These are phyloP conservation scores for Pterocles orientalis DNA, from an alignment of 2,113 vertebrate genomes.

Conservation along the genomic window DNA sequence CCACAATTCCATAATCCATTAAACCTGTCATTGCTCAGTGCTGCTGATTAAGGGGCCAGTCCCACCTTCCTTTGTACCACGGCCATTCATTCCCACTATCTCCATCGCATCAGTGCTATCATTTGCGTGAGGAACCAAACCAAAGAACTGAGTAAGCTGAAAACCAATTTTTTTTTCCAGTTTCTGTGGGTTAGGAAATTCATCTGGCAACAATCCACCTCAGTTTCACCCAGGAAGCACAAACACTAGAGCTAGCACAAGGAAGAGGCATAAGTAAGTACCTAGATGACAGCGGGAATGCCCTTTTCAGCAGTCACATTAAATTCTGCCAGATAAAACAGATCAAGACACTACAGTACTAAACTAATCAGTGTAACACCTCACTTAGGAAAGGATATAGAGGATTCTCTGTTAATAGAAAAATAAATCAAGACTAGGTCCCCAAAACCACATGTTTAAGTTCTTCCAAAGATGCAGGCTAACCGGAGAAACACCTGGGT, in stretches of 20 bases:
- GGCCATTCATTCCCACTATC: background rate
- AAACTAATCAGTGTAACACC: slow-evolving; percentile 6
- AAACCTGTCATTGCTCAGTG: slow-evolving; percentile 21
- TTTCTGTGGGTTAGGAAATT: background rate
- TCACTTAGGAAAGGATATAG: background rate
- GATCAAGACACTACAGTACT: background rate
- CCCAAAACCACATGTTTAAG: background rate
- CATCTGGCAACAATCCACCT: background rate
- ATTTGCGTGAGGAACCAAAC: background rate
- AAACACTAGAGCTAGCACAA: background rate
- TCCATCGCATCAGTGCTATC: background rate
- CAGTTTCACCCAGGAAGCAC: background rate
- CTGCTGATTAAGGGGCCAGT: slow-evolving; percentile 1
- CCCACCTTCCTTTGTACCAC: background rate
- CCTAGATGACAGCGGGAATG: background rate
- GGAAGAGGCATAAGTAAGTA: background rate
- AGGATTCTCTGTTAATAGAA: background rate
- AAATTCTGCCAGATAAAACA: slow-evolving; percentile 12
- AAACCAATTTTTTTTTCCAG: background rate
- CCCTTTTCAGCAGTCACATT: slow-evolving; percentile 9
- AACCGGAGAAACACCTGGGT: background rate
- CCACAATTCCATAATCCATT: slow-evolving; percentile 50
- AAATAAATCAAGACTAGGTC: background rate
- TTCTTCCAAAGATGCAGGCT: background rate
- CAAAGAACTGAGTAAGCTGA: background rate